These are phyloP conservation scores for Axis porcinus DNA, from an alignment of 2,113 vertebrate genomes.

Conservation along the genomic window DNA sequence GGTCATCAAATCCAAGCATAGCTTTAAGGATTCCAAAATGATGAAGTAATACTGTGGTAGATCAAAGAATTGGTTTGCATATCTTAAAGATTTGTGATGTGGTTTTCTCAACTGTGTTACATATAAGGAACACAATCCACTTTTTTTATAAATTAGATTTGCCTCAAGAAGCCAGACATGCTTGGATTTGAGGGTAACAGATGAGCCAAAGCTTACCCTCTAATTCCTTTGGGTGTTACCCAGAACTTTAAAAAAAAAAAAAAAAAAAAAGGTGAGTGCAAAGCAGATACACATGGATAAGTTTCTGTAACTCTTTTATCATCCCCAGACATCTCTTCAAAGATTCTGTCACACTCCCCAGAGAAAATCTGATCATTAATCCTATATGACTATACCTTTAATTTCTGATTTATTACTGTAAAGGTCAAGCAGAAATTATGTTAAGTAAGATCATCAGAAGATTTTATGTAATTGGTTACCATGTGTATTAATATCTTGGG, in stretches of 20 bases:
- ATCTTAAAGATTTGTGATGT: neutral
- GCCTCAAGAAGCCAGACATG: neutral
- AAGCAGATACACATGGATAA: neutral
- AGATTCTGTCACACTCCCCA: neutral
- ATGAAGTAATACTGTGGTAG: slow-evolving; percentile 11
- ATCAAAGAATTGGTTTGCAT: neutral
- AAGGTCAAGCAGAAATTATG: neutral
- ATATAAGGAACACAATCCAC: neutral
- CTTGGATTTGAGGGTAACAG: neutral
- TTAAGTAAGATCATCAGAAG: neutral
- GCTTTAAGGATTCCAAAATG: slow-evolving; percentile 35
- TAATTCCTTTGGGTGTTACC: neutral
- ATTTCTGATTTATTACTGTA: neutral
- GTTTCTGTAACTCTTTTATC: neutral
- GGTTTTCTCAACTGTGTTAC: neutral
- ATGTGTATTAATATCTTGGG: neutral
- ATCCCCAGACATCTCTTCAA: neutral
- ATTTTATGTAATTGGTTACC: neutral
- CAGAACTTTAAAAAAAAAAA: neutral
- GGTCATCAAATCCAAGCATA: neutral
- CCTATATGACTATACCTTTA: neutral
- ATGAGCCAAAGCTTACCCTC: neutral
- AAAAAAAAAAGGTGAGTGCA: neutral
- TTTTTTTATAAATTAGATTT: neutral
- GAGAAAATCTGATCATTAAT: neutral